Conservation (phyloP, 2,113 vertebrate genomes). For the Rutilus rutilus region DNA sequence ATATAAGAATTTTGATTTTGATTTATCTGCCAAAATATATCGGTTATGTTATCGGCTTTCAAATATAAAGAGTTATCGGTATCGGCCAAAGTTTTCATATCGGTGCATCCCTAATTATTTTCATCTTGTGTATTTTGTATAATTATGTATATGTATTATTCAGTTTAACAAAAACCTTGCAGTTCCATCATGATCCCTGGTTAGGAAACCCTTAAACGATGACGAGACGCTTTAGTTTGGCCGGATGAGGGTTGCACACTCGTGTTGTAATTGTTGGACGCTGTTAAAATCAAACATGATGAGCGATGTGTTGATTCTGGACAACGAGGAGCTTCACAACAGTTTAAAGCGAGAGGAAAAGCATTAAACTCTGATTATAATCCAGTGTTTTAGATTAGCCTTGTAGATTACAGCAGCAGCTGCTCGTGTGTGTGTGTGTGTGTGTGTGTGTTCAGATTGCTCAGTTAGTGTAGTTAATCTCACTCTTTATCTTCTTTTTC, state of each 20-base stretch:
- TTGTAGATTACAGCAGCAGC: not conserved
- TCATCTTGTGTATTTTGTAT: not conserved
- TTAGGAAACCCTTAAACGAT: not conserved
- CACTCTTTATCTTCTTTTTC: conserved; percentile 76
- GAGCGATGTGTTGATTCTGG: too few species aligned
- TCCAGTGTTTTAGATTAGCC: conserved; percentile 22
- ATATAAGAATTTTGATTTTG: too few species aligned
- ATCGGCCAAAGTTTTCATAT: too few species aligned
- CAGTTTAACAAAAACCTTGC: not conserved
- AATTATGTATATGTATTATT: not conserved
- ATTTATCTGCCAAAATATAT: too few species aligned
- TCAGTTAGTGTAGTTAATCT: conserved; percentile 78
- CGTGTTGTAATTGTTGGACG: too few species aligned
- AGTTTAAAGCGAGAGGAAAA: not conserved
- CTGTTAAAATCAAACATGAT: too few species aligned
- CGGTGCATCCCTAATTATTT: too few species aligned
- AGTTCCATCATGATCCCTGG: not conserved
- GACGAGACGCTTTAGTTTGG: not conserved
- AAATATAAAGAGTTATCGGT: too few species aligned
- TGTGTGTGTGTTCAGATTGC: conserved; percentile 31
- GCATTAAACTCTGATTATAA: not conserved
- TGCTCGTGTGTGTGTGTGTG: conserved; percentile 10
- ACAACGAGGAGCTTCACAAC: not conserved
- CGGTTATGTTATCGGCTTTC: too few species aligned
- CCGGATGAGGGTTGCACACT: not conserved